Base-by-base conservation (phyloP, 2,797 vertebrate species). In the Oryzias sinensis region DNA sequence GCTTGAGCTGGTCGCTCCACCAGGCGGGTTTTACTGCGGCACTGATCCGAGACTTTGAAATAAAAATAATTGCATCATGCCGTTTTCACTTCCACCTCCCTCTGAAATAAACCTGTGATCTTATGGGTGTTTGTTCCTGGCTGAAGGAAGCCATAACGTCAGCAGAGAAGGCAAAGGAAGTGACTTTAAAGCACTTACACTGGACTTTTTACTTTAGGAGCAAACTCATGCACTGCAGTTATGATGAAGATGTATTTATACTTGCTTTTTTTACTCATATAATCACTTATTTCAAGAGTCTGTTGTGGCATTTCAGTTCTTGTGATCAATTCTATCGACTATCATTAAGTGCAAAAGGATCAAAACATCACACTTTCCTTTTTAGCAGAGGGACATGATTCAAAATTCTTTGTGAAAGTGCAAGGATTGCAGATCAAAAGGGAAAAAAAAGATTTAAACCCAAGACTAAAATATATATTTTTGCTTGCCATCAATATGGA, bases 81-180 rank as follows among this genome's bases (percentile, higher is more conserved):
- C 20, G n/a, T 18, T 56, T 64, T 55, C 24, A 47, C 25, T 60
- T 11, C 44, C 44, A 53, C 14, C 25, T 49, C 16, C 14, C 44
- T 76, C 71, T 68, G 63, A 72, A 52, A 57, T 59, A 11, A 4
- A 40, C 57, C 50, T 63, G 41, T 50, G 53, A 54, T 49, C 53
- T 37, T 14, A 37, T 37, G 46, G 29, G n/a, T 24, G 25, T 11
- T 22, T 17, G 20, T 68, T 0, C 41, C 24, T 29, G 13, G 44
- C 56, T 48, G 43, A 43, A 22, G 20, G 37, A 16, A 15, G 25
- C 1, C 33, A 49, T 44, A 18, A 37, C 18, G 43, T 25, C 49
- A 52, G 54, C 46, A 20, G 57, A 45, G 44, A 59, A 53, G 59
- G 16, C 54, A 29, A 14, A 17, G 1, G 43, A 47, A 16, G 43